phyloP scores from a whole-genome alignment of 2,888 invertebrate species.

The Scaptomyza cyrtandrae region DNA sequence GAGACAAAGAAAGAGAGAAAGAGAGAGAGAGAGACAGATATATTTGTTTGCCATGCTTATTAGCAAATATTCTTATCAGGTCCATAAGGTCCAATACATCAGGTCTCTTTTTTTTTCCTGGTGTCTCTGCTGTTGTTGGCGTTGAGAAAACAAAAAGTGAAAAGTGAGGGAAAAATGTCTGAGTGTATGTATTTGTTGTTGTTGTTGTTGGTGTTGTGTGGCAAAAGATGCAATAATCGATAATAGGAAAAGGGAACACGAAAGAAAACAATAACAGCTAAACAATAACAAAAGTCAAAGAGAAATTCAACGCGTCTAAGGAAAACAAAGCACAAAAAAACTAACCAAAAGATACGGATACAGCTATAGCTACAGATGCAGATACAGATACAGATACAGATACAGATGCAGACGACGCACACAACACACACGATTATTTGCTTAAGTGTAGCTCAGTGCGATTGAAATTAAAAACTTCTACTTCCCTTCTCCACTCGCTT shows the following conservation, averaged over 20 bases:
- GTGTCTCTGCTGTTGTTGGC: slow-evolving; percentile 66
- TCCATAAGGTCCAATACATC: slow-evolving; percentile 23
- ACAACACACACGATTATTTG: slow-evolving; percentile 66
- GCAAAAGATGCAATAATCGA: slow-evolving; percentile 75
- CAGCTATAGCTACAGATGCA: slow-evolving; percentile 25
- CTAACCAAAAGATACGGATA: slow-evolving; percentile 42
- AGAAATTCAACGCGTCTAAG: slow-evolving; percentile 62
- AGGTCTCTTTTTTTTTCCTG: slow-evolving; percentile 33
- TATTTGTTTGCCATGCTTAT: slow-evolving; percentile 67
- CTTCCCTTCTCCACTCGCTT: neutral
- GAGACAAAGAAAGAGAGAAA: too few relatives aligned
- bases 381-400: slow-evolving; percentile 26
- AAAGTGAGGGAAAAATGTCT: slow-evolving; percentile 33
- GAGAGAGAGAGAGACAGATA: too few relatives aligned
- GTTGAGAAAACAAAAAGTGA: slow-evolving; percentile 65
- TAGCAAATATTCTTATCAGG: slow-evolving; percentile 77
- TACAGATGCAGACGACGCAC: slow-evolving; percentile 13
- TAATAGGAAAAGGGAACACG: slow-evolving; percentile 57
- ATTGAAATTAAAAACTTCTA: slow-evolving; percentile 69
- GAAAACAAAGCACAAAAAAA: slow-evolving; percentile 66
- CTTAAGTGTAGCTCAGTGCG: slow-evolving; percentile 75
- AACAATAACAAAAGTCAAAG: slow-evolving; percentile 43
- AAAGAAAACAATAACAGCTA: slow-evolving; percentile 12
- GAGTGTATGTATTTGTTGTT: slow-evolving; percentile 15
- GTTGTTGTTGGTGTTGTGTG: slow-evolving; percentile 20